These are phyloP conservation scores for Ips typographus DNA, from an alignment of 1,140 invertebrate genomes.

Conservation along the genomic window DNA sequence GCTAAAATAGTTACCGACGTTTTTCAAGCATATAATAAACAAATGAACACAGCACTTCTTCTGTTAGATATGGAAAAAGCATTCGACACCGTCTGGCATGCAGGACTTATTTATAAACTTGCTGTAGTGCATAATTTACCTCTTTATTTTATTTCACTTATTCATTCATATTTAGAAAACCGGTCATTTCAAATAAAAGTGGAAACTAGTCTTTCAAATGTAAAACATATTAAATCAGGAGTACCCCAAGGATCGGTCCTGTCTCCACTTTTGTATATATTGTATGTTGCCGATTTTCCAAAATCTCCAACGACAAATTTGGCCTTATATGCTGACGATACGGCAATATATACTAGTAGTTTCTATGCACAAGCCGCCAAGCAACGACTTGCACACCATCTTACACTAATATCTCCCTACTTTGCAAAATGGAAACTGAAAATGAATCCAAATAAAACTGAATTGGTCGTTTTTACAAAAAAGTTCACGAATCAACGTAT, in stretches of 20 bases:
- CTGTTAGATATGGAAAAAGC: conserved; percentile 48
- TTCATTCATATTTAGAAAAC: conserved; percentile 39
- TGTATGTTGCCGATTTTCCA: conserved; percentile 41
- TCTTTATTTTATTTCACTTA: conserved; percentile 36
- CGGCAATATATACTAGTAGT: conserved; percentile 40
- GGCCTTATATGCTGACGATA: conserved; percentile 47
- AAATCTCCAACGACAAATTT: conserved; percentile 21
- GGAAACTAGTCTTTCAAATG: conserved; percentile 26
- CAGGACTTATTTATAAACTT: conserved; percentile 45
- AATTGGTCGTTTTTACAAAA: conserved; percentile 1
- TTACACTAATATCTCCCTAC: conserved; percentile 8
- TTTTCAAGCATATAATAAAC: conserved; percentile 21
- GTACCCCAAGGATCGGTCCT: conserved; percentile 42
- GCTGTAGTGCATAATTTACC: conserved; percentile 22
- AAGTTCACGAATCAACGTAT: conserved; percentile 10
- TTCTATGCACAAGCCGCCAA: conserved; percentile 24
- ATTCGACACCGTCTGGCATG: conserved; percentile 48
- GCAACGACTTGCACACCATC: conserved; percentile 4
- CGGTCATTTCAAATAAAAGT: conserved; percentile 41
- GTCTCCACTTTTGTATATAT: conserved; percentile 37
- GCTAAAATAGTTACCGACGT: conserved; percentile 21
- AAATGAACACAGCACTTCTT: conserved; percentile 35
- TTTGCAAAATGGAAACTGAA: conserved; percentile 23
- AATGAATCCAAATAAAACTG: conserved; percentile 25
- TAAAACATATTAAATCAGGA: conserved; percentile 35